Evolutionary conservation across 2,113 vertebrate genomes (phyloP), one percentile per base, ranked within the genome.

Genomic region (Clupea harengus): DNA sequence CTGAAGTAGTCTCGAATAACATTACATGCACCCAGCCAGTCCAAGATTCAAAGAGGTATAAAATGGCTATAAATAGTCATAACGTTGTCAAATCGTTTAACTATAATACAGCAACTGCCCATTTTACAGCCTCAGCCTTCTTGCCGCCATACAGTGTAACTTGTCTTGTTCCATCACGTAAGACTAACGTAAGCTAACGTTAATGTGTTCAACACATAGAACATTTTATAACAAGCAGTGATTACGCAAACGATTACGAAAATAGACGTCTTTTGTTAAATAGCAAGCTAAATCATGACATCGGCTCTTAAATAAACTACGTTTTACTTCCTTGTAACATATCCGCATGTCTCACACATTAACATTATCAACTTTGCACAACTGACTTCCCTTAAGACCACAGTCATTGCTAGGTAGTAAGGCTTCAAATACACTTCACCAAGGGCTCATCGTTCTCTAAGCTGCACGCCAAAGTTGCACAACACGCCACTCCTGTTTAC

Each of bases 171-270:
- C 13, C 50, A 0, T 18, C 50, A 15, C 50, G 15, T 15, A 57
- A 57, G 52, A 18, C 4, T 57, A 20, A 20, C 2, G 52, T 18
- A 20, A 25, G 2, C 6, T 60, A 50, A 82, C 47, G 2, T 83
- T 83, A 15, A 28, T 54, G 32, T n/a, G 4, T n/a, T 15, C 18
- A 28, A 57, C 67, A 83, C 45, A 82, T 44, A 10, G 17, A 20
- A 54, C 17, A 52, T 87, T 87, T 81, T 39, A 91, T 91, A 93
- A 93, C 86, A 47, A 57, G 44, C n/a, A 20, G 7, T 81, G 25
- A 18, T 95, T 93, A 94, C 91, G 91, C 92, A 95, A 94, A 93
- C 86, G 67, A 3, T 93, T 93, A 93, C 83, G 87, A 92, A 92
- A 92, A 84, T 39, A 5, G 6, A 39, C 39, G 67, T 46, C 25